phyloP scores from a whole-genome alignment of 2,888 invertebrate genomes.

The Parnassius apollo region DNA sequence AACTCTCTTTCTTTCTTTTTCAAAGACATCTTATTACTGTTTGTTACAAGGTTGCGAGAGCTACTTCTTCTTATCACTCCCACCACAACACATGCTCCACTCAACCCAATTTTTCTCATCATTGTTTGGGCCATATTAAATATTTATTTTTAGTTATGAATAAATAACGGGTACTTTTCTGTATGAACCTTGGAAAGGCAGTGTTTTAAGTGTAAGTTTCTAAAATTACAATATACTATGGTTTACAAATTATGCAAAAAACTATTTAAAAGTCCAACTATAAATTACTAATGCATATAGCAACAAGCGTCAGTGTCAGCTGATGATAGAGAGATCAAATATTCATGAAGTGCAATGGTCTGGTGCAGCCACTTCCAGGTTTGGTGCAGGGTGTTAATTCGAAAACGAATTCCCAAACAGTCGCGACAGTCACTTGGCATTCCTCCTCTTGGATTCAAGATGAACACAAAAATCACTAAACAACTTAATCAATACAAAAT shows the following conservation, averaged over 20 bases:
- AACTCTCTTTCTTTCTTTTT: conserved; percentile 54
- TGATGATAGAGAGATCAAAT: conserved; percentile 89
- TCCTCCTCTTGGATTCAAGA: conserved; percentile 79
- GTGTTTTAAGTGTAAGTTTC: conserved; percentile 58
- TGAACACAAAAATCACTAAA: conserved; percentile 68
- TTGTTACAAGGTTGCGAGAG: conserved; percentile 55
- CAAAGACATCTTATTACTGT: conserved; percentile 45
- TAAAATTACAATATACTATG: conserved; percentile 43
- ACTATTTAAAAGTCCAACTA: conserved; percentile 47
- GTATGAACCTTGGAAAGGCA: conserved; percentile 65
- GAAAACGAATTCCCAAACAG: conserved; percentile 93
- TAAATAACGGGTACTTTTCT: conserved; percentile 67
- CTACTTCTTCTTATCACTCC: conserved; percentile 65
- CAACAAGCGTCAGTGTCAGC: conserved; percentile 84
- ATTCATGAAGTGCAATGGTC: conserved; percentile 93
- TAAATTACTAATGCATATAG: conserved; percentile 48
- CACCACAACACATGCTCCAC: conserved; percentile 62
- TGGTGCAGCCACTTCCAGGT: conserved; percentile 98
- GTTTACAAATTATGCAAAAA: conserved; percentile 37
- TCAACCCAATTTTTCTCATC: conserved; percentile 65
- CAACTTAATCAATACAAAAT: conserved; percentile 47
- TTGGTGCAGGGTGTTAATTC: conserved; percentile 93
- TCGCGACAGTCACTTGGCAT: conserved; percentile 87
- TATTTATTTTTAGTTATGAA: conserved; percentile 32
- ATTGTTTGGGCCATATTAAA: conserved; percentile 72